Evolutionary conservation across 2,797 vertebrate species (phyloP).

Genomic region (Sebastes goodei): DNA sequence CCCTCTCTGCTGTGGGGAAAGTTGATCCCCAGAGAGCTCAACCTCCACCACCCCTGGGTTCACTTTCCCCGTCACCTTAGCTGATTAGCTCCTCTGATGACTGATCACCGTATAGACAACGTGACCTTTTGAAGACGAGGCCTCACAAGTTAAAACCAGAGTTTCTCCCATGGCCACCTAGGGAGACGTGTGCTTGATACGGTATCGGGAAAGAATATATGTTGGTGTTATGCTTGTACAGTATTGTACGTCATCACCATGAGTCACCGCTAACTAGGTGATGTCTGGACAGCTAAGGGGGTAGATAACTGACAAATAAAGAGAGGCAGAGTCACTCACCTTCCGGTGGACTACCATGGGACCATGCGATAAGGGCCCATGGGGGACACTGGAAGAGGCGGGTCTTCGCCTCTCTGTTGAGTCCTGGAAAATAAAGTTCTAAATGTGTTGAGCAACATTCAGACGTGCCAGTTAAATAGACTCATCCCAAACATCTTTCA

Average conservation of each 20-base stretch:
- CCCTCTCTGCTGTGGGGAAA: constrained; percentile 17
- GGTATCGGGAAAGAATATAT: neutral
- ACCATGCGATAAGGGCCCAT: neutral
- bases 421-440: neutral
- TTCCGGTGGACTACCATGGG: neutral
- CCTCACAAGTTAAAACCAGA: neutral
- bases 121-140: neutral
- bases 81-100: neutral
- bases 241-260: neutral
- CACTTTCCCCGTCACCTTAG: constrained; percentile 15
- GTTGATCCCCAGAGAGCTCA: constrained; percentile 6
- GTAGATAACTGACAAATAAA: neutral
- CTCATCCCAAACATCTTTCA: constrained; percentile 5
- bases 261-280: neutral
- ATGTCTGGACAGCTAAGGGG: neutral
- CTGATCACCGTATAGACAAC: neutral
- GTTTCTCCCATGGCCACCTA: neutral
- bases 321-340: neutral
- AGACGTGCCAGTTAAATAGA: neutral
- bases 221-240: neutral
- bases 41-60: neutral
- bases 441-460: constrained; percentile 10
- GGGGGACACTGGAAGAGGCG: too few species aligned
- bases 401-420: too few species aligned
- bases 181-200: neutral